These are phyloP conservation scores for Anastrepha ludens DNA, from an alignment of 1,140 invertebrate species.

Conservation along the genomic window DNA sequence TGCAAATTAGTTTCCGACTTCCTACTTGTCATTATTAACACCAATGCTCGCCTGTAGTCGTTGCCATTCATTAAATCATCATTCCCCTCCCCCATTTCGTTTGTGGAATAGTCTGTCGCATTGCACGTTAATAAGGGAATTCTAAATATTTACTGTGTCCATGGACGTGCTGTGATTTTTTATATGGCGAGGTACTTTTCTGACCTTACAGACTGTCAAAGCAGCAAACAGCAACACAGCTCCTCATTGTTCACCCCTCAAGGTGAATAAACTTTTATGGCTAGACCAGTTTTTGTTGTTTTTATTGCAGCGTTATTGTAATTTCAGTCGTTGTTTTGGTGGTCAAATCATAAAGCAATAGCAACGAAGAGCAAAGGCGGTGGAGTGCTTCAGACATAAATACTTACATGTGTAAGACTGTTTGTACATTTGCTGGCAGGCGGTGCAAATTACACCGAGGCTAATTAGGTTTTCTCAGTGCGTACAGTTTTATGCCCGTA, in stretches of 20 bases:
- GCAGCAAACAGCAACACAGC: neutral
- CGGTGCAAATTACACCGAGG: conserved; percentile 52
- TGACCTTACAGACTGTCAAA: neutral
- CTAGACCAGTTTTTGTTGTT: conserved; percentile 28
- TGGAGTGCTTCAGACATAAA: neutral
- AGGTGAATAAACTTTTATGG: conserved; percentile 19
- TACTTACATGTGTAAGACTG: neutral
- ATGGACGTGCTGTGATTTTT: conserved; percentile 17
- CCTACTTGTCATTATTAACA: conserved; percentile 21
- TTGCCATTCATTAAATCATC: neutral
- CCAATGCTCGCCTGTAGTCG: neutral
- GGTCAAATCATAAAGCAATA: conserved; percentile 39
- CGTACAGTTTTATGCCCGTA: conserved; percentile 8
- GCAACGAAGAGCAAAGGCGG: neutral
- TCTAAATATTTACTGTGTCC: conserved; percentile 24
- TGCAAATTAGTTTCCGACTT: conserved; percentile 41
- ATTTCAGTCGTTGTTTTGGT: conserved; percentile 31
- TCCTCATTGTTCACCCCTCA: neutral
- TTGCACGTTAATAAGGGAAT: conserved; percentile 48
- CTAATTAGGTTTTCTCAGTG: conserved; percentile 54
- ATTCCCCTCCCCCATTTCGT: neutral
- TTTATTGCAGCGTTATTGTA: conserved; percentile 13
- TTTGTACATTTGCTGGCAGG: neutral
- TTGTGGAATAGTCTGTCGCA: conserved; percentile 8
- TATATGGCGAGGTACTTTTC: neutral